A percentile compares a stretch with the other conserved stretches of the same genome.
Evolutionary conservation across 2,113 vertebrate genomes (phyloP).

Genomic region (Rhinichthys klamathensis): DNA sequence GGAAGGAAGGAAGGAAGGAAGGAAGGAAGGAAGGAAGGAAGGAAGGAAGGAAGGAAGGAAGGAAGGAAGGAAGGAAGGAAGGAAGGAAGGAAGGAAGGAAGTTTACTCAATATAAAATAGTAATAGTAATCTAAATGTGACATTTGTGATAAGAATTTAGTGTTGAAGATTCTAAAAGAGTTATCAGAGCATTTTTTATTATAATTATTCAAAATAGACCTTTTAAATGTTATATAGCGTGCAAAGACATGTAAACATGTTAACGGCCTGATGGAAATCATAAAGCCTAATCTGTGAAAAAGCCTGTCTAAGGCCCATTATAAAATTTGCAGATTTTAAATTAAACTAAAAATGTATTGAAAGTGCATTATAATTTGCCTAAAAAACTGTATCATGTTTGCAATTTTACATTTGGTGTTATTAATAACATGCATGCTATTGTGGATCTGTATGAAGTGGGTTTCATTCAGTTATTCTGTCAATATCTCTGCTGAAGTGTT

Average conservation of each 20-base stretch:
- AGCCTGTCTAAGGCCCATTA: too few relatives aligned
- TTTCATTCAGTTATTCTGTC: background rate
- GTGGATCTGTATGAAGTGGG: background rate
- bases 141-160: background rate
- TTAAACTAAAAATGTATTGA: background rate
- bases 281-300: background rate
- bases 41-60: too few relatives aligned
- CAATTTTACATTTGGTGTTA: background rate
- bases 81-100: too few relatives aligned
- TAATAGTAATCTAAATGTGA: background rate
- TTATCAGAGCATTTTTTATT: background rate
- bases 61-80: too few relatives aligned
- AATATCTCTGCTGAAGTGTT: slow-evolving; percentile 3
- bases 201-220: background rate
- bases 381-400: background rate
- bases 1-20: too few relatives aligned
- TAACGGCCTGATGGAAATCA: too few relatives aligned
- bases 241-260: too few relatives aligned
- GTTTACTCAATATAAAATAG: background rate
- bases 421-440: background rate
- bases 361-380: background rate
- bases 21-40: too few relatives aligned
- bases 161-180: background rate
- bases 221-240: background rate
- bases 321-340: background rate